phyloP scores from a whole-genome alignment of 2,888 invertebrate genomes.

The Mythimna albipuncta region DNA sequence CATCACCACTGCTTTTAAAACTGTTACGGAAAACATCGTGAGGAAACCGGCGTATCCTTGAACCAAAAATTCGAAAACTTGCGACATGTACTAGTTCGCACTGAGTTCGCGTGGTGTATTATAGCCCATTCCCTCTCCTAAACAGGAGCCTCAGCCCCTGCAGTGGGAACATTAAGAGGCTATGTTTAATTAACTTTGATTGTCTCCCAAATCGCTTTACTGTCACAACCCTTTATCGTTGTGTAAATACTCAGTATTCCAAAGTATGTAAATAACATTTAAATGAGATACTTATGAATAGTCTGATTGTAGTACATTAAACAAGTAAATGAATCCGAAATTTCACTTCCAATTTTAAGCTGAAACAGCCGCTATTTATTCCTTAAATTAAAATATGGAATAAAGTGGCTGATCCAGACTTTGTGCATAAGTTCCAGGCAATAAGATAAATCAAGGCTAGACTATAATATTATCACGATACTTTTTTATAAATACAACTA shows the following conservation, averaged over 20 bases:
- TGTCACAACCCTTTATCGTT: background rate
- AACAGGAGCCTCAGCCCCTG: too few species aligned
- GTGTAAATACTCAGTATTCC: background rate
- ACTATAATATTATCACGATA: conserved; percentile 18
- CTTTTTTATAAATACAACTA: conserved; percentile 5
- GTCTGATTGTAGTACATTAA: too few species aligned
- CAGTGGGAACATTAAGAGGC: too few species aligned
- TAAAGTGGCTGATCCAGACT: background rate
- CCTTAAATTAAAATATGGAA: background rate
- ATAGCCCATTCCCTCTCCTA: too few species aligned
- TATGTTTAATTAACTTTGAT: background rate
- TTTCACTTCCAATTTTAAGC: background rate
- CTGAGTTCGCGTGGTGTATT: too few species aligned
- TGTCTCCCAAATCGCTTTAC: background rate
- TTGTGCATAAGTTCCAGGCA: background rate
- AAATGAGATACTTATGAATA: background rate
- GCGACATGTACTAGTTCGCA: too few species aligned
- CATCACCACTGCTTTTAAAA: too few species aligned
- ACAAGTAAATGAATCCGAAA: too few species aligned
- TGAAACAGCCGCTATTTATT: too few species aligned
- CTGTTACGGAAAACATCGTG: too few species aligned
- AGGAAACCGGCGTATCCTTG: too few species aligned
- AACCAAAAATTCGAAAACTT: too few species aligned
- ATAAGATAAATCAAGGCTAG: conserved; percentile 18
- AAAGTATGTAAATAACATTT: background rate